phyloP scores from a whole-genome alignment of 2,113 vertebrate genomes.

The Ursus arctos region DNA sequence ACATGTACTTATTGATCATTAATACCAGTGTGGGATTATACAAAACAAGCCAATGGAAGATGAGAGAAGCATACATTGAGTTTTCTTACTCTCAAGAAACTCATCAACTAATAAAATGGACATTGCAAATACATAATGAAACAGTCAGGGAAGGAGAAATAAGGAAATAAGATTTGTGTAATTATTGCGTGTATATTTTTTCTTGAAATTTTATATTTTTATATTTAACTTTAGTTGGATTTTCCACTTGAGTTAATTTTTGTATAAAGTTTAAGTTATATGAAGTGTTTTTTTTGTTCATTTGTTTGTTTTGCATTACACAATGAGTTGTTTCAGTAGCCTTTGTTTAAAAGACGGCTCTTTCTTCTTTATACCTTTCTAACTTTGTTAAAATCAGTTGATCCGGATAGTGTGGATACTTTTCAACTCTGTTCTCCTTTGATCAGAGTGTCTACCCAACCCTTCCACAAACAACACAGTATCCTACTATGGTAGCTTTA shows the following conservation, averaged over 20 bases:
- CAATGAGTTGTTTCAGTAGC: background rate
- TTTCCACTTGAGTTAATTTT: background rate
- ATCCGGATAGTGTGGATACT: background rate
- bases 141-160: background rate
- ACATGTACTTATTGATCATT: background rate
- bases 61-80: background rate
- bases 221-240: background rate
- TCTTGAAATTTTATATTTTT: conserved; percentile 34
- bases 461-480: background rate
- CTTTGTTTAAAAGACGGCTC: background rate
- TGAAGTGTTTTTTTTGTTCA: background rate
- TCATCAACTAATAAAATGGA: background rate
- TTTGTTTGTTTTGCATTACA: background rate
- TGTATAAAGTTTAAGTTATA: background rate
- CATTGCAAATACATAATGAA: background rate
- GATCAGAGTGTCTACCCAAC: background rate
- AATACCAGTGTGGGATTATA: background rate
- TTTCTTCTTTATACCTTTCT: background rate
- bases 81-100: background rate
- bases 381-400: background rate
- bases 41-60: background rate
- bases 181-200: background rate
- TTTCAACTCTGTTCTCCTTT: background rate
- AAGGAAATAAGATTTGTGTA: background rate
- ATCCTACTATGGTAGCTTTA: background rate